A percentile compares a stretch with the other conserved stretches of the same genome.
phyloP scores from a whole-genome alignment of 2,113 vertebrate species.

The Dendrocopos noguchii region DNA sequence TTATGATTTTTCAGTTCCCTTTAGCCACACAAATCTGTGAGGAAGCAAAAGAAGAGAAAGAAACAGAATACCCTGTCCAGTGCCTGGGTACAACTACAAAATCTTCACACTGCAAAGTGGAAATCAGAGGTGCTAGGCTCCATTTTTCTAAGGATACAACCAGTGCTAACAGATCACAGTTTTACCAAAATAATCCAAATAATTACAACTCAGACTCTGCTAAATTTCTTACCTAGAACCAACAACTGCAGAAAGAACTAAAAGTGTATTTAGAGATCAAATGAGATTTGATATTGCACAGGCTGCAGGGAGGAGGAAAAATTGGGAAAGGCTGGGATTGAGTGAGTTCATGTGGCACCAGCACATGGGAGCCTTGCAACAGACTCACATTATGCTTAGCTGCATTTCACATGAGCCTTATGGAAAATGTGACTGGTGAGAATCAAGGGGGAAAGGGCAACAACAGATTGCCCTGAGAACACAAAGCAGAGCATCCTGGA shows the following conservation, averaged over 20 bases:
- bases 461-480: neutral
- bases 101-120: neutral
- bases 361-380: neutral
- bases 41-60: slow-evolving; percentile 12
- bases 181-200: neutral
- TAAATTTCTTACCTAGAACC: neutral
- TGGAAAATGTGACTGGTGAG: neutral
- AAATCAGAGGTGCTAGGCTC: neutral
- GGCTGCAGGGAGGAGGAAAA: neutral
- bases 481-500: neutral
- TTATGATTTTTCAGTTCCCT: slow-evolving; percentile 17
- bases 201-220: neutral
- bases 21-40: neutral
- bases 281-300: accelerated
- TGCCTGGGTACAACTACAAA: neutral
- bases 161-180: neutral
- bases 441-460: neutral
- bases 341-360: neutral
- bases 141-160: neutral
- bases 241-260: neutral
- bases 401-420: accelerated
- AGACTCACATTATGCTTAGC: neutral
- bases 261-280: neutral
- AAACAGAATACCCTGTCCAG: neutral
- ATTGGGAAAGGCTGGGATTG: neutral